A percentile compares a stretch with the other conserved stretches of the same genome.
Conservation (phyloP, 2,113 vertebrate genomes). For the Stictonetta naevosa region DNA sequence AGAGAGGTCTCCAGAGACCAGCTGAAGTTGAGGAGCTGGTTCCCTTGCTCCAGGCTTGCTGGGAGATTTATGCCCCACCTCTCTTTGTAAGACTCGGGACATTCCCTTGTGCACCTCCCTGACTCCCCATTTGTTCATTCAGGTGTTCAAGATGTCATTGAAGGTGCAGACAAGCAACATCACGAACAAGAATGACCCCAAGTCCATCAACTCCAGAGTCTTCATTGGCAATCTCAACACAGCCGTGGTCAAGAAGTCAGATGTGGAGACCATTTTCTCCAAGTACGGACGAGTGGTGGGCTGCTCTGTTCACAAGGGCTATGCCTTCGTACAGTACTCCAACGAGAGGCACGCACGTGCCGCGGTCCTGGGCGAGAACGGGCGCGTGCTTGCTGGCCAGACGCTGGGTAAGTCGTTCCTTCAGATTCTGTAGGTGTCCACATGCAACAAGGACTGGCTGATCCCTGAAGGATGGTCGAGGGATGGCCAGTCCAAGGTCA, state of each 20-base stretch:
- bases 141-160: constrained; percentile 87
- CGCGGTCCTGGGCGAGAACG: constrained; percentile 92
- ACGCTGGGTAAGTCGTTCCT: constrained; percentile 83
- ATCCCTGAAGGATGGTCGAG: not conserved
- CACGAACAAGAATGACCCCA: constrained; percentile 96
- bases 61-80: not conserved
- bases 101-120: not conserved
- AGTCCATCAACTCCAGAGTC: constrained; percentile 94
- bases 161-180: constrained; percentile 95
- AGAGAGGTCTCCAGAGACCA: fast-evolving
- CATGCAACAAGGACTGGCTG: not conserved
- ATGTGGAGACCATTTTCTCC: constrained; percentile 93
- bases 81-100: not conserved
- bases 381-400: constrained; percentile 90
- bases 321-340: constrained; percentile 94
- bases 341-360: constrained; percentile 89
- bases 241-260: constrained; percentile 91
- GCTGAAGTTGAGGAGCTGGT: not conserved
- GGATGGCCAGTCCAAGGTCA: not conserved
- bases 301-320: constrained; percentile 93
- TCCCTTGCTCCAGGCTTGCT: not conserved
- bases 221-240: constrained; percentile 98
- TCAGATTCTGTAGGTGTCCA: fast-evolving
- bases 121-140: not conserved
- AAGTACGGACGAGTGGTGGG: constrained; percentile 92